Base-by-base conservation (phyloP, 64 coral and sea anemone genomes). In the Pachyseris speciosa region DNA sequence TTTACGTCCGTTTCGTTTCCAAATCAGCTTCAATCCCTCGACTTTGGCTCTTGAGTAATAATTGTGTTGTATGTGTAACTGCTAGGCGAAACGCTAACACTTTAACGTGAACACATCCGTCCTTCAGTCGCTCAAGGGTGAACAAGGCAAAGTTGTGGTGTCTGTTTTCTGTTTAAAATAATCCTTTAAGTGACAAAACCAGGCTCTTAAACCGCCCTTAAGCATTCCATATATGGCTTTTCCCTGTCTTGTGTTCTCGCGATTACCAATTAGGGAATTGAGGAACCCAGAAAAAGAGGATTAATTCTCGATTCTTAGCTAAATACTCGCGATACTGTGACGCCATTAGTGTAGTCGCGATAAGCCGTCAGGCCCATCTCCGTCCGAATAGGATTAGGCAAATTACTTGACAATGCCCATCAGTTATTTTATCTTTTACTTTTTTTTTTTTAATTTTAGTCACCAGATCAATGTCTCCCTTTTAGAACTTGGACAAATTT, bases 251-350 rank as follows among this genome's bases (percentile, higher is more conserved):
- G 60, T 61, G 7, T 31, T 36, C 25, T 36, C 25, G 20, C 60
- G 45, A 19, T 32, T 36, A 77, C 5, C 15, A 25, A 31, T 51
- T 5, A 77, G 17, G 9, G 25, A 79, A 57, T 20, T 33, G 50
- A 17, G 7, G 33, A 19, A 79, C 5, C 1, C 30, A 10, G 5
- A 11, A 1, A 81, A 81, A 81, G 32, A 81, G 53, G 77, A 81
- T 81, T 81, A 81, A 40, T 40, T 61, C 22, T 81, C 17, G 20
- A 39, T 61, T 55, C 2, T 79, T 79, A 50, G n/a, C 24, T 50
- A 52, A 76, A 76, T 76, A n/a, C 50, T 15, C 28, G 75, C 50
- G 47, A 79, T 79, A 81, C 30, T 37, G 33, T 9, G 77, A 81
- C 77, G 51, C 32, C 51, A 81, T 64, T 60, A 81, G 52, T 2